Evolutionary conservation across 2,888 invertebrate species (phyloP).

Genomic region (Trachelus stipa): DNA sequence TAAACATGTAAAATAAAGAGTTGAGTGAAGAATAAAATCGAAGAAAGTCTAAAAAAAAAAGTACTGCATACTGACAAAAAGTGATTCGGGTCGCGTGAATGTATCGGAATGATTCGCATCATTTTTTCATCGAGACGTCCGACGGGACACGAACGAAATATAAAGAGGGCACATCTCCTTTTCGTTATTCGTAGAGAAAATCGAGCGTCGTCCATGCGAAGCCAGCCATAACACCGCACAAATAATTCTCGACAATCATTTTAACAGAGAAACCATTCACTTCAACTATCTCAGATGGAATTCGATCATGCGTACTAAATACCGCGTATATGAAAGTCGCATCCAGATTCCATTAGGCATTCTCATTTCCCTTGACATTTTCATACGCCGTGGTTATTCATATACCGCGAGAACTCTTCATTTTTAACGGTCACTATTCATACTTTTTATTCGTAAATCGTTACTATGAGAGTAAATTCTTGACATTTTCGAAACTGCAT

Average conservation of each 20-base stretch:
- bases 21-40: not conserved
- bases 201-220: conserved; percentile 47
- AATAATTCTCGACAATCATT: not conserved
- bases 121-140: not conserved
- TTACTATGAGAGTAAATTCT: not conserved
- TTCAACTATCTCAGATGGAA: not conserved
- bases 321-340: not conserved
- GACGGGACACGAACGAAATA: not conserved
- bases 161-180: not conserved
- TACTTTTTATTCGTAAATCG: not conserved
- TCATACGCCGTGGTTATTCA: not conserved
- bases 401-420: not conserved
- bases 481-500: not conserved
- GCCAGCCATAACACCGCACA: conserved; percentile 40
- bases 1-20: not conserved
- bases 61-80: not conserved
- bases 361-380: not conserved
- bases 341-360: not conserved
- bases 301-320: not conserved
- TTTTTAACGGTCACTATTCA: not conserved
- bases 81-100: not conserved
- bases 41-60: not conserved
- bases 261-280: not conserved
- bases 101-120: not conserved
- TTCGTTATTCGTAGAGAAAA: conserved; percentile 42